Conservation (phyloP, 2,888 invertebrate species). For the Colostygia pectinataria region DNA sequence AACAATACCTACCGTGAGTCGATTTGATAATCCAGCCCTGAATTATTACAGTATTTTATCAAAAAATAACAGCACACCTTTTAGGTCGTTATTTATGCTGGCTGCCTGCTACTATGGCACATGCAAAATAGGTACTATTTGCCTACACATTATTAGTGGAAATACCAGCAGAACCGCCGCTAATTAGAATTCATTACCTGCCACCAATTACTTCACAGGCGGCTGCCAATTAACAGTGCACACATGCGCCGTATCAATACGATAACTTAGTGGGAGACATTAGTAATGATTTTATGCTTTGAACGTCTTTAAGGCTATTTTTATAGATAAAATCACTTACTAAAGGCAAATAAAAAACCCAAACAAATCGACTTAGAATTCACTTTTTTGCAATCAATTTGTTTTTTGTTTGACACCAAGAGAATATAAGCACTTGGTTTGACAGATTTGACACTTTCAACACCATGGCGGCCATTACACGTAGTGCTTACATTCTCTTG, state of each 20-base stretch:
- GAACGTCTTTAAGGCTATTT: no score
- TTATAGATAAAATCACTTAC: not conserved
- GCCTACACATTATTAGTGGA: not conserved
- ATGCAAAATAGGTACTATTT: not conserved
- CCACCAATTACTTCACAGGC: constrained; percentile 8
- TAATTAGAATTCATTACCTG: constrained; percentile 19
- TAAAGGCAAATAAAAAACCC: constrained; percentile 7
- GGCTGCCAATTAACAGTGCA: not conserved
- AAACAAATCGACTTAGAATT: constrained; percentile 14
- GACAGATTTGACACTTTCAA: not conserved
- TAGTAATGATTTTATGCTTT: not conserved
- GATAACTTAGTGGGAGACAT: not conserved
- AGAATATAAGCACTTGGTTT: not conserved
- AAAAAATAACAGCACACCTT: no score
- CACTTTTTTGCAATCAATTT: not conserved
- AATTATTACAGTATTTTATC: no score
- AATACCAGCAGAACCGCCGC: not conserved
- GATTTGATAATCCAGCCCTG: no score
- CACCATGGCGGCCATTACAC: no score
- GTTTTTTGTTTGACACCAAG: not conserved
- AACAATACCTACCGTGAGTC: no score
- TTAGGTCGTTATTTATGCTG: no score
- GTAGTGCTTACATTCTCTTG: no score
- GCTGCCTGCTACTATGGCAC: not conserved
- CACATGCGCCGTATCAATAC: constrained; percentile 7